Conservation (phyloP, 2,888 invertebrate species). For the Sarcophaga subvicina region DNA sequence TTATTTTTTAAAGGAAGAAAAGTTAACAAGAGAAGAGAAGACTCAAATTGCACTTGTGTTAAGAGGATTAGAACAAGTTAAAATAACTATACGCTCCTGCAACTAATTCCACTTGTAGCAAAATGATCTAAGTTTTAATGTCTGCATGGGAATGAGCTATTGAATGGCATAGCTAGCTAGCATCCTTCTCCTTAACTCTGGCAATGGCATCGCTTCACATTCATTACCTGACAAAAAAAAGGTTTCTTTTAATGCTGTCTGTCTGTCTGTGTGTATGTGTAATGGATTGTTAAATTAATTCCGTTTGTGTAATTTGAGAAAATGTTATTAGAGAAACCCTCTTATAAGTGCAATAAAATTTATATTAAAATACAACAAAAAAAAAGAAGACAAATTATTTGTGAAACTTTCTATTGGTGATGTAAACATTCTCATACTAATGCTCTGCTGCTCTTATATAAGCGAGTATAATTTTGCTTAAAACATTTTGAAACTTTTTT, state of each 20-base stretch:
- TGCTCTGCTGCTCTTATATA: not conserved
- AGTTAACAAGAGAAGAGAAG: not conserved
- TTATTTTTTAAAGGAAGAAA: not conserved
- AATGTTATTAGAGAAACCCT: not conserved
- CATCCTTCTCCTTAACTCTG: not conserved
- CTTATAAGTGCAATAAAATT: not conserved
- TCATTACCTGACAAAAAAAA: not conserved
- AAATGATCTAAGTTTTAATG: not conserved
- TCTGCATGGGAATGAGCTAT: not conserved
- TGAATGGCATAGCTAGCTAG: not conserved
- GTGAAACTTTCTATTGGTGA: not conserved
- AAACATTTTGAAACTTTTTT: too few species aligned
- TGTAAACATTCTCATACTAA: not conserved
- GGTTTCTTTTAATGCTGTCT: not conserved
- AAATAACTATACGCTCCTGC: not conserved
- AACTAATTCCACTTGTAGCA: not conserved
- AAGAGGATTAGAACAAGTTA: constrained; percentile 23
- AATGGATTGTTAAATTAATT: constrained; percentile 1
- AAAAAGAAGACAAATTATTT: not conserved
- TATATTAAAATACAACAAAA: not conserved
- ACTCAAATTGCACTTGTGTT: constrained; percentile 16
- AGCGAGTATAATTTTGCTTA: too few species aligned
- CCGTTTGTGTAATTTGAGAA: not conserved
- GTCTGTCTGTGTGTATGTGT: not conserved
- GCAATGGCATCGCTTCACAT: not conserved